These are phyloP conservation scores for Candidula unifasciata DNA, from an alignment of 2,888 invertebrate genomes.

Conservation along the genomic window DNA sequence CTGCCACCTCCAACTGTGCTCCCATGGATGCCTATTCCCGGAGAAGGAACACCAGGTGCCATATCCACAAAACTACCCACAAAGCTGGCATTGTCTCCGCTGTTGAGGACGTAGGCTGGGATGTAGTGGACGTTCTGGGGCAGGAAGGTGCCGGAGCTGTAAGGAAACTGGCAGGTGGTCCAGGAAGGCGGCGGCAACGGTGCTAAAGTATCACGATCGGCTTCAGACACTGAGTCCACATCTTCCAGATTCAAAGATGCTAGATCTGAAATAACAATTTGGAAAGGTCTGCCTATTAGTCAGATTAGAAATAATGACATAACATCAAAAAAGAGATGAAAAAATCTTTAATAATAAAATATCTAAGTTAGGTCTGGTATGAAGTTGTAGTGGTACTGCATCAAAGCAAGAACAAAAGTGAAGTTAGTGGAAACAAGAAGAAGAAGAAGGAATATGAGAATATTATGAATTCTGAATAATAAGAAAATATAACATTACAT, in stretches of 20 bases:
- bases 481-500: background rate
- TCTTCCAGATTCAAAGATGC: slow-evolving; percentile 72
- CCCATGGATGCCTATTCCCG: slow-evolving; percentile 60
- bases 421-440: too few species aligned
- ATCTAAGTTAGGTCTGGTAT: too few species aligned
- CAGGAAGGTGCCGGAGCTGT: slow-evolving; percentile 82
- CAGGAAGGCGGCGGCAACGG: slow-evolving; percentile 85
- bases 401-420: too few species aligned
- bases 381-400: too few species aligned
- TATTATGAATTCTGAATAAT: background rate
- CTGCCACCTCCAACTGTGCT: slow-evolving; percentile 75
- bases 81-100: slow-evolving; percentile 77
- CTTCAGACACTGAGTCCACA: slow-evolving; percentile 78
- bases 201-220: slow-evolving; percentile 86
- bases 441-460: too few species aligned
- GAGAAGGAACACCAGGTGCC: slow-evolving; percentile 57
- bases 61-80: slow-evolving; percentile 77
- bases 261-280: slow-evolving; percentile 17
- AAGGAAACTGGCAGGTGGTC: slow-evolving; percentile 73
- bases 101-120: slow-evolving; percentile 53
- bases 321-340: background rate
- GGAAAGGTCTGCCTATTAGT: background rate
- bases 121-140: slow-evolving; percentile 70
- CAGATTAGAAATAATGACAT: background rate
- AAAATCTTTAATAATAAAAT: background rate